Percentiles rank a stretch among this genome's conserved stretches.
phyloP scores from a whole-genome alignment of 2,888 invertebrate species.

The Lycocerus yunnanus region DNA sequence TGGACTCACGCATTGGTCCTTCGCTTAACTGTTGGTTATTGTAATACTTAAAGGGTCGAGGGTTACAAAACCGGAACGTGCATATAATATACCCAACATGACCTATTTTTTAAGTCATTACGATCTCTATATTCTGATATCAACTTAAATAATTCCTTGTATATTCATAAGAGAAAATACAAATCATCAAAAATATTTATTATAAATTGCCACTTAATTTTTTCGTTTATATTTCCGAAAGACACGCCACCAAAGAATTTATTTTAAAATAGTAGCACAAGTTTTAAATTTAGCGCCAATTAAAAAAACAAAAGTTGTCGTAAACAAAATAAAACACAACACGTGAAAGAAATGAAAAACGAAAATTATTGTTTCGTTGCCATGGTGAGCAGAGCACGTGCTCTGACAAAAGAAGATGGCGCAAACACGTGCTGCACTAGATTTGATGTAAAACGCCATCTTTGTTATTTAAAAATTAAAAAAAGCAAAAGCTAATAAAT shows the following conservation, averaged over 20 bases:
- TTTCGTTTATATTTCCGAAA: background rate
- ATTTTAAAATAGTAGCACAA: background rate
- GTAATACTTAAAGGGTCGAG: background rate
- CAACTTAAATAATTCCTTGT: background rate
- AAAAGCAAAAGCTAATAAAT: background rate
- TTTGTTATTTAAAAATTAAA: background rate
- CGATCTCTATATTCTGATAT: slow-evolving; percentile 8
- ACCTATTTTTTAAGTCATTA: slow-evolving; percentile 18
- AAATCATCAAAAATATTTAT: background rate
- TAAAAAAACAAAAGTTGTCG: background rate
- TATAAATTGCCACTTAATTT: background rate
- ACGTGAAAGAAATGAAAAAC: background rate
- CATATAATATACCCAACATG: slow-evolving; percentile 17
- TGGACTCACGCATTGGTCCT: slow-evolving; percentile 19
- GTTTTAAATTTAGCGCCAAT: background rate
- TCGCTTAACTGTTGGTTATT: background rate
- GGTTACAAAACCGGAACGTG: slow-evolving; percentile 10
- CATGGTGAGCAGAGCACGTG: background rate
- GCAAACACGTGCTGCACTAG: background rate
- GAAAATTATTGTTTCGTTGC: background rate
- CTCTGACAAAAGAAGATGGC: background rate
- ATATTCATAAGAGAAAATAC: background rate
- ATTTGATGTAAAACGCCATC: background rate
- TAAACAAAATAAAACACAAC: too few relatives aligned
- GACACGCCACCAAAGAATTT: background rate